Base-by-base conservation (phyloP, 2,888 invertebrate species). In the Chrysotoxum bicinctum region DNA sequence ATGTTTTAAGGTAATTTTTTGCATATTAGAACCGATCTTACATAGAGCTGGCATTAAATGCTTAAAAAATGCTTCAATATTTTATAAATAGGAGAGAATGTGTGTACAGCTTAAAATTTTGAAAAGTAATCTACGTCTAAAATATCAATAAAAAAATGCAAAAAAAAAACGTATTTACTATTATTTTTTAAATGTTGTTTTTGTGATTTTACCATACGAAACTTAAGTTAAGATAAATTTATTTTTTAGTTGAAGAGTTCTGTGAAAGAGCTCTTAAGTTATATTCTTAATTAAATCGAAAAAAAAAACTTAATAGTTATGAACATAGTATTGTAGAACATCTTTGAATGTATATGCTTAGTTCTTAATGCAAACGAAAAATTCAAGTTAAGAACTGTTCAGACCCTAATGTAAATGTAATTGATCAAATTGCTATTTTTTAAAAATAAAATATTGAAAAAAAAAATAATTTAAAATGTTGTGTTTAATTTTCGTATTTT, bases 171-270 rank as follows among this genome's bases (percentile, higher is more conserved):
- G 10, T 64, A 62, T 43, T 23, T 79, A 45, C 80, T 76, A 85
- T 73, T 77, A 52, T 73, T 81, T 77, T 76, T 77, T 85, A 76
- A 81, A 76, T 77, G 72, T 80, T 80, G 76, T 80, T 80, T 66
- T 85, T 85, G 85, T 85, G 85, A 85, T 85, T 85, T 85, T 81
- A 85, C 81, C 76, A 81, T 85, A 85, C 81, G 85, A 85, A 75
- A 72, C 76, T n/a, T 80, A 85, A 81, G 50, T 60, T 85, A 73
- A 77, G 81, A 56, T 48, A 68, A 21, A 50, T 54, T 66, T 60
- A 66, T 19, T 50, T 1, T 72, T 50, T 52, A 62, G 70, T 60
- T 73, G 35, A 37, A 73, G 52, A 60, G 35, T 60, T 79, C 56
- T 66, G 23, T 64, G 45, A 50, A 74, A 56, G 78, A 69, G 19